Evolutionary conservation across 2,797 vertebrate genomes (phyloP).

Genomic region (Bucorvus abyssinicus): DNA sequence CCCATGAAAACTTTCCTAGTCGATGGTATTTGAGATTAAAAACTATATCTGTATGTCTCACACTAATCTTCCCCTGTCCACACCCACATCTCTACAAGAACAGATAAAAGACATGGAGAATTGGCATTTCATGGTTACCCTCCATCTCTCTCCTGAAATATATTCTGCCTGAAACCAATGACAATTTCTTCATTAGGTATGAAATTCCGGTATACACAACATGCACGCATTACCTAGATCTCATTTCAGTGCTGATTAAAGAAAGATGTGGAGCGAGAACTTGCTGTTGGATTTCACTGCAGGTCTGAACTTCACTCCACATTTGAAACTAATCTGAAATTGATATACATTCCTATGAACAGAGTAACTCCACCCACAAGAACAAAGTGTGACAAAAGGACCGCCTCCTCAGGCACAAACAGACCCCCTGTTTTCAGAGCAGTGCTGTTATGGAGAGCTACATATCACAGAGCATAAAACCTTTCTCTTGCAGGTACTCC

Average conservation of each 20-base stretch:
- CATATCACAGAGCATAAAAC: not conserved
- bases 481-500: not conserved
- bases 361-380: not conserved
- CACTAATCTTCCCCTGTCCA: not conserved
- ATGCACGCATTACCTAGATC: not conserved
- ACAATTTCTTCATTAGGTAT: not conserved
- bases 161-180: not conserved
- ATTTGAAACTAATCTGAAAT: not conserved
- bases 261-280: not conserved
- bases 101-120: not conserved
- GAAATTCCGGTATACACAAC: not conserved
- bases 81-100: not conserved
- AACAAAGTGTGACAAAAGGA: not conserved
- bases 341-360: not conserved
- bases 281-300: not conserved
- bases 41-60: not conserved
- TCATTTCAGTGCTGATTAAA: conserved; percentile 1
- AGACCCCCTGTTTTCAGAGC: not conserved
- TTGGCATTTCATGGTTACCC: not conserved
- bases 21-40: not conserved
- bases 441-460: not conserved
- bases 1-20: not conserved
- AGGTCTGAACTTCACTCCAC: not conserved
- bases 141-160: not conserved
- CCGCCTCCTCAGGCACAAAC: not conserved